Evolutionary conservation across 1,140 invertebrate genomes (phyloP).

Genomic region (Anastatus disparis): DNA sequence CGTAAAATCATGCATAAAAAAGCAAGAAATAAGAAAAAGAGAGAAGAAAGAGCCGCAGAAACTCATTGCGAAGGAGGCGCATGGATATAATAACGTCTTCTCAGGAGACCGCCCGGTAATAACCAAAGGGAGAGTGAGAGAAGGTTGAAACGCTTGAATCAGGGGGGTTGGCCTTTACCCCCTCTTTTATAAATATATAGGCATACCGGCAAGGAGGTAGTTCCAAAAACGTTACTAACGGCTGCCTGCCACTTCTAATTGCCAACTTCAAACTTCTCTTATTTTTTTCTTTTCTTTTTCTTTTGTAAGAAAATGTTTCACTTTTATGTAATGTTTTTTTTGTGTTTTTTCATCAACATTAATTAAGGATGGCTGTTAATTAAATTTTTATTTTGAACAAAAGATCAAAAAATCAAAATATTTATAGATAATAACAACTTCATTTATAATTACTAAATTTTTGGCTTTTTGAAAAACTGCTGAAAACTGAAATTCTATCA

Average conservation of each 20-base stretch:
- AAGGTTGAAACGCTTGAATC: neutral
- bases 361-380: too few species aligned
- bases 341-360: too few species aligned
- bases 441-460: too few species aligned
- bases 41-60: slow-evolving; percentile 37
- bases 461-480: too few species aligned
- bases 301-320: too few species aligned
- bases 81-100: slow-evolving; percentile 54
- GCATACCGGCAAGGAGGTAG: neutral
- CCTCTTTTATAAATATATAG: neutral
- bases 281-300: too few species aligned
- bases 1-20: neutral
- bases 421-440: too few species aligned
- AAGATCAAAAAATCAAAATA: too few species aligned
- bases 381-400: too few species aligned
- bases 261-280: slow-evolving; percentile 19
- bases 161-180: slow-evolving; percentile 12
- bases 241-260: slow-evolving; percentile 14
- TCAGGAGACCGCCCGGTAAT: slow-evolving; percentile 49
- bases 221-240: neutral
- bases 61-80: slow-evolving; percentile 50
- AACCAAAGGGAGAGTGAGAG: slow-evolving; percentile 29
- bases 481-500: too few species aligned
- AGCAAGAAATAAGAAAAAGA: neutral
- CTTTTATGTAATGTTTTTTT: too few species aligned